Conservation (phyloP, 2,888 invertebrate species). For the Pheosia tremula region DNA sequence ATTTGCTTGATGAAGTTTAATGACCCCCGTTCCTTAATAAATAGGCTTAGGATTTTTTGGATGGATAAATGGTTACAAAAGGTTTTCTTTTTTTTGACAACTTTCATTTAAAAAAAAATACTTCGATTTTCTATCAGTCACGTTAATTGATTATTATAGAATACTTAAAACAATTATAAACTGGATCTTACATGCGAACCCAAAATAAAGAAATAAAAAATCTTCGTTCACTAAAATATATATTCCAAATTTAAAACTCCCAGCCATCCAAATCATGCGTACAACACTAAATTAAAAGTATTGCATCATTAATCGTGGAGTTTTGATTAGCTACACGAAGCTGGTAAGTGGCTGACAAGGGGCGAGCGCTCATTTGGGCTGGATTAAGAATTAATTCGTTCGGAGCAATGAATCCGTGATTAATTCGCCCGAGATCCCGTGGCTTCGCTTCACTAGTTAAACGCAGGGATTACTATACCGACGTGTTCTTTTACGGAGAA, state of each 20-base stretch:
- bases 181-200: not conserved
- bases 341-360: slow-evolving; percentile 50
- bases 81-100: too few relatives aligned
- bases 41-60: slow-evolving; percentile 2
- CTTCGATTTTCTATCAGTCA: too few relatives aligned
- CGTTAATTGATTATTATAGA: too few relatives aligned
- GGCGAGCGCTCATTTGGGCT: slow-evolving; percentile 48
- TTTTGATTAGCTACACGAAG: slow-evolving; percentile 42
- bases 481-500: not conserved
- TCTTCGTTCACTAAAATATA: not conserved
- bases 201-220: not conserved
- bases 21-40: slow-evolving; percentile 30
- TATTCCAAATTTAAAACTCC: not conserved
- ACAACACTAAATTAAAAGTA: slow-evolving; percentile 8
- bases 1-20: slow-evolving; percentile 36
- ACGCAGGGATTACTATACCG: slow-evolving; percentile 4
- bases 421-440: slow-evolving; percentile 46
- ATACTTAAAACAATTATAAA: too few relatives aligned
- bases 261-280: slow-evolving; percentile 33
- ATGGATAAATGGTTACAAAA: too few relatives aligned
- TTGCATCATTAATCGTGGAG: slow-evolving; percentile 16
- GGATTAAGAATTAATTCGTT: slow-evolving; percentile 60
- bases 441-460: slow-evolving; percentile 35
- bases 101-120: too few relatives aligned
- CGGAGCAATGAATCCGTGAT: slow-evolving; percentile 48